phyloP scores from a whole-genome alignment of 92 coral and sea anemone genomes.

The Siderastrea radians region DNA sequence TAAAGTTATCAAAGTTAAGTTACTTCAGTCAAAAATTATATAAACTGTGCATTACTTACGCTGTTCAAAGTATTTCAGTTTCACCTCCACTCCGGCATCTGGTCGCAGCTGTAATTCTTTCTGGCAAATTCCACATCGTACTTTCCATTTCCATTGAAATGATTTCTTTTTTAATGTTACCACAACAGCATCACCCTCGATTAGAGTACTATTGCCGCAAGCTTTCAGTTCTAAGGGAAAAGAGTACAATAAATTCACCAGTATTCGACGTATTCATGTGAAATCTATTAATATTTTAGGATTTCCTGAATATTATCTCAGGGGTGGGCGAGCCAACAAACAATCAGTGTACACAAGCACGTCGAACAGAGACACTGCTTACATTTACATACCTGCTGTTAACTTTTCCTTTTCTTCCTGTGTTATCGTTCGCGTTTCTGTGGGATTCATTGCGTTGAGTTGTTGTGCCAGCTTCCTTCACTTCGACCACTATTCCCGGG shows the following conservation, averaged over 20 bases:
- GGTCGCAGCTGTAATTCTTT: conserved; percentile 30
- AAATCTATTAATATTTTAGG: not conserved
- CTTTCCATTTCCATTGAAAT: conserved; percentile 52
- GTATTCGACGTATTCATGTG: not conserved
- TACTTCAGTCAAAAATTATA: too few species aligned
- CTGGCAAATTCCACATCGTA: conserved; percentile 32
- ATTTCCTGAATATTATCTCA: not conserved
- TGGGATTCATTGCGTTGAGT: not conserved
- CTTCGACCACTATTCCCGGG: conserved; percentile 28
- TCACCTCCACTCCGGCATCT: conserved; percentile 35
- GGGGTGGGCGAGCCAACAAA: not conserved
- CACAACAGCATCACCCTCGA: conserved; percentile 3
- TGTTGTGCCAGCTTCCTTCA: conserved; percentile 15
- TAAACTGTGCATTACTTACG: not conserved
- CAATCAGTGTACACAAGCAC: not conserved
- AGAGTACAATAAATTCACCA: not conserved
- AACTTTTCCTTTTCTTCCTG: not conserved
- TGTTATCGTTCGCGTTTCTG: not conserved
- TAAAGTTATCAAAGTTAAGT: not conserved
- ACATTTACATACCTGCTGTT: not conserved
- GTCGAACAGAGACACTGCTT: not conserved
- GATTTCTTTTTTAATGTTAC: not conserved
- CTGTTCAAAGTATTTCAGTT: conserved; percentile 9
- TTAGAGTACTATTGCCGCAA: conserved; percentile 4
- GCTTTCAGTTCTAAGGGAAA: conserved; percentile 1